A percentile compares a stretch with the other conserved stretches of the same genome.
phyloP scores from a whole-genome alignment of 2,797 vertebrate genomes.

The Salmo trutta region DNA sequence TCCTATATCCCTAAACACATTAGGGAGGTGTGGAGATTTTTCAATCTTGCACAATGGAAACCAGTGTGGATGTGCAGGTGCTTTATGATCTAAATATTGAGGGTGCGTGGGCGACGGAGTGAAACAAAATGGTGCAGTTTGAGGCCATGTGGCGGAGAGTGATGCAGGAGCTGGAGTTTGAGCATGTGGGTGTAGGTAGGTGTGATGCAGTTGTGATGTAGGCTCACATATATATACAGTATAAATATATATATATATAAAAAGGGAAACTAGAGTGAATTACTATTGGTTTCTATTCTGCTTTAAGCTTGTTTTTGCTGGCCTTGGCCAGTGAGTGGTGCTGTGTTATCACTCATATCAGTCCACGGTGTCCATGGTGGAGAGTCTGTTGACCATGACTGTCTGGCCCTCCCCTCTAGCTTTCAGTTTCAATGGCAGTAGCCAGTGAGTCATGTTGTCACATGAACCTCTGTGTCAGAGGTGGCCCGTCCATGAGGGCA shows the following conservation, averaged over 20 bases:
- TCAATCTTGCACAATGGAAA: background rate
- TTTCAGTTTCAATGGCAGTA: background rate
- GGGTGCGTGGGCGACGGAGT: too few species aligned
- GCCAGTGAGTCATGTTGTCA: background rate
- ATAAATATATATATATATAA: too few species aligned
- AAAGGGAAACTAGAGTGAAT: too few species aligned
- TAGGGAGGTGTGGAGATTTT: background rate
- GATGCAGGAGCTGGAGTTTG: background rate
- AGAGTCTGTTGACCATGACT: constrained; percentile 6
- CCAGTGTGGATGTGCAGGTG: too few species aligned
- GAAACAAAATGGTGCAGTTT: too few species aligned
- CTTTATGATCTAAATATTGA: too few species aligned
- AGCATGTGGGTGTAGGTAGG: background rate
- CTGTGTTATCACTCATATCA: constrained; percentile 34
- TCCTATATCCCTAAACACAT: too few species aligned
- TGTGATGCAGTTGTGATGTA: background rate
- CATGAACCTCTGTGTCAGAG: background rate
- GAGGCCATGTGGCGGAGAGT: too few species aligned
- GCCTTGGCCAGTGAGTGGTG: constrained; percentile 63
- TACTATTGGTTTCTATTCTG: background rate
- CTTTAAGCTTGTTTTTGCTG: constrained; percentile 31
- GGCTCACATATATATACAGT: too few species aligned
- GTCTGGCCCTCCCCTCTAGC: background rate
- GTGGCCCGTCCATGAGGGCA: too few species aligned
- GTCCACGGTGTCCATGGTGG: background rate